A percentile compares a stretch with the other conserved stretches of the same genome.
Conservation (phyloP, 1,140 invertebrate species). For the Lepidurus arcticus region DNA sequence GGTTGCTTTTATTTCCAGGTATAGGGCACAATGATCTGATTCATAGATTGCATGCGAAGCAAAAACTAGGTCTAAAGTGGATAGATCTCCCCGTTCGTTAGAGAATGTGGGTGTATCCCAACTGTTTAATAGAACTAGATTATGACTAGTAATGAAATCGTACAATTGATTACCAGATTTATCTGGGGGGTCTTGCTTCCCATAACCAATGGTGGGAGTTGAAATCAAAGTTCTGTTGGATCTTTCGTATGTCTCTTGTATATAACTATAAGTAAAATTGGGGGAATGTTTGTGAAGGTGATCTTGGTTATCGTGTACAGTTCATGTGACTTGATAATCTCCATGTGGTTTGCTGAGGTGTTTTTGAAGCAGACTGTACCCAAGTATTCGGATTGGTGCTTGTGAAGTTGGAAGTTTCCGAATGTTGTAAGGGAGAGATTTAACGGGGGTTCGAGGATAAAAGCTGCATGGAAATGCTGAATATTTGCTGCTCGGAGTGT, state of each 20-base stretch:
- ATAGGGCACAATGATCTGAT: conserved; percentile 8
- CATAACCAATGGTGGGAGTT: conserved; percentile 23
- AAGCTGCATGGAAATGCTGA: conserved; percentile 11
- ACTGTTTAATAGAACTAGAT: conserved; percentile 17
- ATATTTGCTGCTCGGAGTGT: background rate
- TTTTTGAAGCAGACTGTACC: no score
- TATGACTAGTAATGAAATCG: conserved; percentile 21
- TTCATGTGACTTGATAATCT: no score
- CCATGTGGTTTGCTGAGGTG: no score
- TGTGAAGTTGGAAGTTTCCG: no score
- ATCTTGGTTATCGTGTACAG: no score
- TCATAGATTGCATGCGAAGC: background rate
- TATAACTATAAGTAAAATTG: no score
- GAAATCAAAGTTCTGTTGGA: background rate
- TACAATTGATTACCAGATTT: conserved; percentile 2
- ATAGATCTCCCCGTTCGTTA: conserved; percentile 13
- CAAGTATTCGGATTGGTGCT: no score
- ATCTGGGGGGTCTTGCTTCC: conserved; percentile 21
- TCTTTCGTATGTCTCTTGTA: no score
- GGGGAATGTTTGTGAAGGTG: no score
- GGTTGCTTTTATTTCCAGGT: background rate
- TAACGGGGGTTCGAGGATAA: conserved; percentile 19
- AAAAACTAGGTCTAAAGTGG: conserved; percentile 20
- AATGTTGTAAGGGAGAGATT: no score
- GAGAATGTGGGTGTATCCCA: conserved; percentile 22